A percentile compares a stretch with the other conserved stretches of the same genome.
Conservation (phyloP, 1,140 invertebrate species). For the Drosophila dunni region DNA sequence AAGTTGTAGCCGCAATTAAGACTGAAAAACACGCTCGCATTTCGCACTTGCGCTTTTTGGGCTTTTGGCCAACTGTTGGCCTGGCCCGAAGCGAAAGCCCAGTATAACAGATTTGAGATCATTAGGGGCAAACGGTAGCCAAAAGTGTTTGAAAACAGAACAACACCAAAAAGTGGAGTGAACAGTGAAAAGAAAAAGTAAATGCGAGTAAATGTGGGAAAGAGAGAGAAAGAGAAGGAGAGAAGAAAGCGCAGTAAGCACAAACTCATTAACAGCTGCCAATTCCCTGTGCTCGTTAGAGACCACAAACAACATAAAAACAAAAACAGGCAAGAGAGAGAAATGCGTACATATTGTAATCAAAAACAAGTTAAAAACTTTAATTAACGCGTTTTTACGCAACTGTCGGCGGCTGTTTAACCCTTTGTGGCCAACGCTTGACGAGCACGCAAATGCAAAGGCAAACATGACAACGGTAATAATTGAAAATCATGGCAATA, state of each 20-base stretch:
- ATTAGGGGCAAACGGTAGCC: constrained; percentile 62
- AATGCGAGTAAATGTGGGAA: neutral
- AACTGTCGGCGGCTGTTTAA: constrained; percentile 78
- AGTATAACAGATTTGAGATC: constrained; percentile 40
- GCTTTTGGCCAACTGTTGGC: constrained; percentile 38
- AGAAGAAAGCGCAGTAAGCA: neutral
- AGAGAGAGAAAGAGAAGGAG: constrained; percentile 1
- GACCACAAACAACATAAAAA: constrained; percentile 21
- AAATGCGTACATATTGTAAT: constrained; percentile 42
- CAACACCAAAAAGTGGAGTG: constrained; percentile 38
- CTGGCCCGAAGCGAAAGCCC: constrained; percentile 37
- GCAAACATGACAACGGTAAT: constrained; percentile 80
- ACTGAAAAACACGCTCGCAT: neutral
- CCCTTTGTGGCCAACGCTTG: constrained; percentile 64
- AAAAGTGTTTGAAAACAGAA: constrained; percentile 12
- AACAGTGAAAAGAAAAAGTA: constrained; percentile 40
- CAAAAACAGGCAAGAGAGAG: neutral
- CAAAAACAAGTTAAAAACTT: constrained; percentile 78
- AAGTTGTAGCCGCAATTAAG: constrained; percentile 60
- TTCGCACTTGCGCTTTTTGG: constrained; percentile 18
- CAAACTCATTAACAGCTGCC: constrained; percentile 71
- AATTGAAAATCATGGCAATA: constrained; percentile 82
- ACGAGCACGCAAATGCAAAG: constrained; percentile 62
- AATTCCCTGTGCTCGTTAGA: constrained; percentile 51
- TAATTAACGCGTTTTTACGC: constrained; percentile 82